Evolutionary conservation across 2,113 vertebrate genomes (phyloP).

Genomic region (Vicugna pacos): DNA sequence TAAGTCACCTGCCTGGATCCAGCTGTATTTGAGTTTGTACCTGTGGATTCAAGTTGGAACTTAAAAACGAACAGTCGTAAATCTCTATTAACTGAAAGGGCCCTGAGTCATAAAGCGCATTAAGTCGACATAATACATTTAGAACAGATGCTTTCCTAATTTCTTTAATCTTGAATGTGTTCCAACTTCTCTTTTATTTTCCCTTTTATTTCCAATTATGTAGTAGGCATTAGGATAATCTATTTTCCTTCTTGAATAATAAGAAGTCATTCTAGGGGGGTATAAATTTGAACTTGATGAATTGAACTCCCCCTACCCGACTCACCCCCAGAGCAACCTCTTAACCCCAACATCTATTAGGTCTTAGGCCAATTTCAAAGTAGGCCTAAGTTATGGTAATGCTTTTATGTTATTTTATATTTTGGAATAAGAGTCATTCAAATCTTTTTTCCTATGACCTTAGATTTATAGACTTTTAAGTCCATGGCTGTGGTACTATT

Average conservation of each 20-base stretch:
- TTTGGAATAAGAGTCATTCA: not conserved
- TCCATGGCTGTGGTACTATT: not conserved
- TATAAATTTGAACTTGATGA: not conserved
- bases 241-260: not conserved
- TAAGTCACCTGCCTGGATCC: not conserved
- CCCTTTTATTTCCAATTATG: not conserved
- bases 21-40: not conserved
- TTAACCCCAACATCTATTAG: rapidly evolving
- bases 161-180: conserved; percentile 1
- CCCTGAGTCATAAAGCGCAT: not conserved
- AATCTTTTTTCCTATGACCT: not conserved
- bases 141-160: not conserved
- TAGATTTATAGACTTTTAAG: not conserved
- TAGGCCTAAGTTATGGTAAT: not conserved
- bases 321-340: not conserved
- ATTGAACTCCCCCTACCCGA: rapidly evolving
- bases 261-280: not conserved
- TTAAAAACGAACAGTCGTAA: not conserved
- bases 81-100: not conserved
- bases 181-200: not conserved
- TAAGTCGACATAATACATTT: not conserved
- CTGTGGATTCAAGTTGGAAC: not conserved
- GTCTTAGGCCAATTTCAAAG: not conserved
- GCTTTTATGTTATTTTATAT: not conserved
- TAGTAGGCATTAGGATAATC: not conserved